A percentile compares a stretch with the other conserved stretches of the same genome.
Evolutionary conservation across 2,797 vertebrate species (phyloP).

Genomic region (Mastacembelus armatus): DNA sequence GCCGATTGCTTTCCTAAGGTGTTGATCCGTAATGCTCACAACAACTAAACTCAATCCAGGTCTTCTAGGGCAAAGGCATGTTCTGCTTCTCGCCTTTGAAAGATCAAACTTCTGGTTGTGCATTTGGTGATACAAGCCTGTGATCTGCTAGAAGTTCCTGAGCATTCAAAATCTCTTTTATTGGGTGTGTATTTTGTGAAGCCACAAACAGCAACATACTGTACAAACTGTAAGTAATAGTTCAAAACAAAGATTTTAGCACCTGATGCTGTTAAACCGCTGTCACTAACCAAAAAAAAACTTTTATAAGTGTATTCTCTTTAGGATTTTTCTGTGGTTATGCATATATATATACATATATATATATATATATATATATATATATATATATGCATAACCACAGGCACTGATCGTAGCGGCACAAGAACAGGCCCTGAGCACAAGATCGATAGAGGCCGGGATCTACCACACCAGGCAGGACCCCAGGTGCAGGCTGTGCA

Average conservation of each 20-base stretch:
- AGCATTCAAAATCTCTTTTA: conserved; percentile 51
- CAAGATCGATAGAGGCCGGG: too few relatives aligned
- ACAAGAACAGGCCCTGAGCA: too few relatives aligned
- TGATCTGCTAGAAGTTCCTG: conserved; percentile 56
- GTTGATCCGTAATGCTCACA: conserved; percentile 79
- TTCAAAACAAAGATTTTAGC: conserved; percentile 6
- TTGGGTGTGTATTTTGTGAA: conserved; percentile 25
- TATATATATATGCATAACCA: too few relatives aligned
- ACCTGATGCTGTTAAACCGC: background rate
- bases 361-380: too few relatives aligned
- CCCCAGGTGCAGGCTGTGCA: too few relatives aligned
- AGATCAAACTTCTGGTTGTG: conserved; percentile 67
- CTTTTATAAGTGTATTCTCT: background rate
- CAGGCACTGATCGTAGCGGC: too few relatives aligned
- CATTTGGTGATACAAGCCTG: conserved; percentile 64
- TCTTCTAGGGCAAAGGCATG: conserved; percentile 50
- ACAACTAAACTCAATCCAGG: conserved; percentile 68
- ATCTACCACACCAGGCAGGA: too few relatives aligned
- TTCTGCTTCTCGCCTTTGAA: conserved; percentile 66
- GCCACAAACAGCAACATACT: conserved; percentile 18
- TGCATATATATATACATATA: too few relatives aligned
- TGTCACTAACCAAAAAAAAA: background rate
- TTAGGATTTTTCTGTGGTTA: background rate
- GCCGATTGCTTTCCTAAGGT: conserved; percentile 80
- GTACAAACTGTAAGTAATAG: background rate